Evolutionary conservation across 2,797 vertebrate species (phyloP), one percentile per base, ranked within the genome.

Genomic region (Centroberyx gerrardi): DNA sequence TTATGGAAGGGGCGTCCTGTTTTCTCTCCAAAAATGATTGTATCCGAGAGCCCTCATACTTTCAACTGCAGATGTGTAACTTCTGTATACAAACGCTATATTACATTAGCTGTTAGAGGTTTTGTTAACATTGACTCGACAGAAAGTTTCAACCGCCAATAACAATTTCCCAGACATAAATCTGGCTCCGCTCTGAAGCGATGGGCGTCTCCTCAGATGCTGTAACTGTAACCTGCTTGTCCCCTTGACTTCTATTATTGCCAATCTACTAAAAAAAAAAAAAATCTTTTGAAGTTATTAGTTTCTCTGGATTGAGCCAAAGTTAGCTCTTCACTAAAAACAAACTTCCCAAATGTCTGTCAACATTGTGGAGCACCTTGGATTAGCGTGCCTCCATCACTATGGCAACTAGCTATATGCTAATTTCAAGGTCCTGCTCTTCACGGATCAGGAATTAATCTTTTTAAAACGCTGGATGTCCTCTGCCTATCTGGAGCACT

Each of bases 361-460:
- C 44, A 58, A 52, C 59, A 31, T 12, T 5, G 36, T 9, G 17
- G 28, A 62, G 42, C 58, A 8, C 17, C 72, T 59, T 54, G 80
- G 54, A 70, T 63, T 28, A 36, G 83, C 74, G 72, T 64, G 63
- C 55, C 44, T 14, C 61, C n/a, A 8, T 91, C 86, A 36, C 92
- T 87, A 88, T 89, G 86, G 84, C 38, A 91, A 92, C 93, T 22
- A 22, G 22, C 22, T 27, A 27, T 71, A 73, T 82, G 69, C 62
- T 46, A 74, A 85, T 85, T 48, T 69, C 54, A 69, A 64, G 48
- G 78, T 76, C 79, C 68, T 36, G 74, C 67, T 84, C 62, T 76
- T 72, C 67, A 72, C 68, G 80, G 73, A 74, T 81, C 13, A 55
- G 28, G 33, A 71, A 52, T 38, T 42, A 82, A 77, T 80, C 71